phyloP scores from a whole-genome alignment of 1,140 invertebrate species.

The Atopsyche davidsoni region DNA sequence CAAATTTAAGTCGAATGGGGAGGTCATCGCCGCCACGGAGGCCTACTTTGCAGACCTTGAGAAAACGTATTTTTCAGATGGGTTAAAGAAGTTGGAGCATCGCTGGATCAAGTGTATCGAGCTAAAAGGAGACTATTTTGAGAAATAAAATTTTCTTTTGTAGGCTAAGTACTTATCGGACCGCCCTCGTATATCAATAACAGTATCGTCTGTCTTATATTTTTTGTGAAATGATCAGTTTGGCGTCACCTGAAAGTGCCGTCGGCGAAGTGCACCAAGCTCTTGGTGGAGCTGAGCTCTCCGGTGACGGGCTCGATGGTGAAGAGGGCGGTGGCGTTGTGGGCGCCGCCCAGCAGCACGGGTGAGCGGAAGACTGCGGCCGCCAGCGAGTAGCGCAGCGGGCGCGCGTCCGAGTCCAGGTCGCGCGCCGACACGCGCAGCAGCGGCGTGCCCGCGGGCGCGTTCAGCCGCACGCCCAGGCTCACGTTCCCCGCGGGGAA shows the following conservation, averaged over 20 bases:
- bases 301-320: constrained; percentile 59
- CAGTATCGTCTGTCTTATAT: too few relatives aligned
- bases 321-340: constrained; percentile 49
- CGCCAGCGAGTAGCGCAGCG: constrained; percentile 58
- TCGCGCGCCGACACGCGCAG: constrained; percentile 62
- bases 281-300: constrained; percentile 61
- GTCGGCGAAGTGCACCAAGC: constrained; percentile 63
- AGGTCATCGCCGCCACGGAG: too few relatives aligned
- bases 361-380: constrained; percentile 60
- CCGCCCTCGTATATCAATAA: too few relatives aligned
- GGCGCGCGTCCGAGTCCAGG: constrained; percentile 57
- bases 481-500: constrained; percentile 63
- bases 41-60: too few relatives aligned
- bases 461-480: constrained; percentile 67
- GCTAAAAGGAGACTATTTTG: too few relatives aligned
- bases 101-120: too few relatives aligned
- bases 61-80: too few relatives aligned
- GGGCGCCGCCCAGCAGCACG: constrained; percentile 48
- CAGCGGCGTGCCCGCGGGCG: constrained; percentile 66
- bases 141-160: too few relatives aligned
- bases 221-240: too few relatives aligned
- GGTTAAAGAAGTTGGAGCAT: too few relatives aligned
- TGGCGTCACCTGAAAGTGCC: constrained; percentile 58
- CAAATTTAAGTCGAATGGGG: too few relatives aligned
- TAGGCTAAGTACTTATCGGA: too few relatives aligned